Base-by-base conservation (phyloP, 2,888 invertebrate species). In the Torymus texanus region DNA sequence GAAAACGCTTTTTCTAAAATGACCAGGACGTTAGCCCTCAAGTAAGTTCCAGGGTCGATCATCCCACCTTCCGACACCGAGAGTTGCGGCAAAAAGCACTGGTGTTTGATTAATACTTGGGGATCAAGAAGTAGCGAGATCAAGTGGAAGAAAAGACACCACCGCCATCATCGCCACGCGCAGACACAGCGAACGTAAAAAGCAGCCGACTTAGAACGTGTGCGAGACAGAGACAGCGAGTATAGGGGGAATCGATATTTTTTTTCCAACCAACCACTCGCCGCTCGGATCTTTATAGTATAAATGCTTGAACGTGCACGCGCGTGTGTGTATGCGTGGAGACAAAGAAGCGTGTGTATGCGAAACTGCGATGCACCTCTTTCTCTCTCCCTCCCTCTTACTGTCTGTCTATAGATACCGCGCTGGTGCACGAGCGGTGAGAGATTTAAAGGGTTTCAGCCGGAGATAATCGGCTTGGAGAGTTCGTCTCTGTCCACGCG, bases 391-490 rank as follows among this genome's bases (percentile, higher is more conserved):
- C 41, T 41, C 41, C 8, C 10, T 41, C 41, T 1, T 41, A 8
- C 41, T 41, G 5, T 8, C 41, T 0, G 41, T 41, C 41, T 41
- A 41, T 41, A 41, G 8, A 8, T 41, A 41, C 8, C 41, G 8
- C 5, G 8, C 29, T 29, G 29, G 29, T 29, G 41, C 41, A 8
- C 5, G 41, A 1, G 41, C 41, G 41, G 24, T n/a, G 72, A 16
- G 55, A 72, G 62, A 72, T 62, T 72, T 72, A 72, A 50, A 72
- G 29, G 72, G 62, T 55, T 72, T 72, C 72, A 51, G 53, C 41
- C 18, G 11, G 53, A 41, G 73, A 73, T 73, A 73, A 73, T 73
- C 63, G 73, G 73, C 65, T 73, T 73, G 55, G 63, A n/a, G 53
- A 51, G 41, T 51, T 41, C 8, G 51, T 51, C 14, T 5, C 51